Percentiles rank a stretch among this genome's conserved stretches.
Conservation (phyloP, 2,888 invertebrate species). For the Plebejus argus region DNA sequence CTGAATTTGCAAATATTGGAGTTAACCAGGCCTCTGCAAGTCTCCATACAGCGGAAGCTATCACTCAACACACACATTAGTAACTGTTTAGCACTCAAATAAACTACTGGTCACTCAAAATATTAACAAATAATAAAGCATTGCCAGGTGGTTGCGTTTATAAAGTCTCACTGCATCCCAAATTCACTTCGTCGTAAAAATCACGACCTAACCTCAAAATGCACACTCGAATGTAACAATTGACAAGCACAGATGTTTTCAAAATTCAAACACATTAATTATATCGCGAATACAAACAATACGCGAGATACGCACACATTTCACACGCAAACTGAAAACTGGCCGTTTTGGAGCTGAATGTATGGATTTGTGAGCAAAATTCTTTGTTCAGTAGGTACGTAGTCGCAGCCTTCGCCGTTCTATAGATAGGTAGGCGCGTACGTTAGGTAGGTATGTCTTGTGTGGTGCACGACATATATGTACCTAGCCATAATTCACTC, state of each 20-base stretch:
- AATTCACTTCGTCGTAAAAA: conserved; percentile 52
- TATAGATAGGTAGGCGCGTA: conserved; percentile 66
- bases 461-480: conserved; percentile 63
- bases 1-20: neutral
- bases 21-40: neutral
- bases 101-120: conserved; percentile 1
- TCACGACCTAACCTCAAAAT: conserved; percentile 77
- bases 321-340: conserved; percentile 64
- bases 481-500: conserved; percentile 69
- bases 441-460: conserved; percentile 61
- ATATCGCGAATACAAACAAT: conserved; percentile 62
- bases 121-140: conserved; percentile 19
- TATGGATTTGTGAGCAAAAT: conserved; percentile 72
- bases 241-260: conserved; percentile 71
- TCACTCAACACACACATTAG: neutral
- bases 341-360: conserved; percentile 56
- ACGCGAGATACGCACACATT: conserved; percentile 55
- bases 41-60: neutral
- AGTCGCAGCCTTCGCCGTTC: conserved; percentile 74
- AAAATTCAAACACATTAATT: conserved; percentile 59
- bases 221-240: conserved; percentile 61
- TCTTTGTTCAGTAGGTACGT: conserved; percentile 78
- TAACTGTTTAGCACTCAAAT: neutral
- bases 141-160: neutral
- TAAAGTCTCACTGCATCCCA: conserved; percentile 42